phyloP scores from a whole-genome alignment of 64 coral and sea anemone genomes.

The Stichodactyla helianthus region DNA sequence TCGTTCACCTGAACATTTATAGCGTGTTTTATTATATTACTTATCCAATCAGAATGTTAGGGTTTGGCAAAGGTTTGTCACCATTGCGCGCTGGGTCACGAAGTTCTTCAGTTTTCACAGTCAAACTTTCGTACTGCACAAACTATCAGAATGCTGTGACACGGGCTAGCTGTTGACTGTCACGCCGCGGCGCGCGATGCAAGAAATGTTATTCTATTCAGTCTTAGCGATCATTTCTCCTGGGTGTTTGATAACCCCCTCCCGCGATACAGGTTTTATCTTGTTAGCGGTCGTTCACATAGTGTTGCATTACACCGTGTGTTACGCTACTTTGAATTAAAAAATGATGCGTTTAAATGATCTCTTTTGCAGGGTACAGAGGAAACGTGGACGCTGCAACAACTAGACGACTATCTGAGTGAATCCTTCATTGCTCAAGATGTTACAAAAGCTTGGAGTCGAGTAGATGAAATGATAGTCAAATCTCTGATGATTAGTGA shows the following conservation, averaged over 20 bases:
- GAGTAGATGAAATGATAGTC: neutral
- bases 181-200: too few species aligned
- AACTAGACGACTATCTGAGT: neutral
- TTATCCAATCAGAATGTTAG: neutral
- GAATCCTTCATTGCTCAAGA: neutral
- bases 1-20: neutral
- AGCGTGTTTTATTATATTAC: neutral
- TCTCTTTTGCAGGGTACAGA: neutral
- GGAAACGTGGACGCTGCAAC: constrained; percentile 21
- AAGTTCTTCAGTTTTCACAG: neutral
- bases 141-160: too few species aligned
- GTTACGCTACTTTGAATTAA: neutral
- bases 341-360: neutral
- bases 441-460: neutral
- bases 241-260: too few species aligned
- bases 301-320: too few species aligned
- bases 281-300: too few species aligned
- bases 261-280: too few species aligned
- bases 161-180: too few species aligned
- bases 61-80: neutral
- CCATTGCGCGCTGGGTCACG: neutral
- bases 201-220: too few species aligned
- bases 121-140: too few species aligned
- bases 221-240: too few species aligned
- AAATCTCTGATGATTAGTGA: neutral